Evolutionary conservation across 1,140 invertebrate genomes (phyloP), one percentile per base, ranked within the genome.

Genomic region (Drosophila nasuta): DNA sequence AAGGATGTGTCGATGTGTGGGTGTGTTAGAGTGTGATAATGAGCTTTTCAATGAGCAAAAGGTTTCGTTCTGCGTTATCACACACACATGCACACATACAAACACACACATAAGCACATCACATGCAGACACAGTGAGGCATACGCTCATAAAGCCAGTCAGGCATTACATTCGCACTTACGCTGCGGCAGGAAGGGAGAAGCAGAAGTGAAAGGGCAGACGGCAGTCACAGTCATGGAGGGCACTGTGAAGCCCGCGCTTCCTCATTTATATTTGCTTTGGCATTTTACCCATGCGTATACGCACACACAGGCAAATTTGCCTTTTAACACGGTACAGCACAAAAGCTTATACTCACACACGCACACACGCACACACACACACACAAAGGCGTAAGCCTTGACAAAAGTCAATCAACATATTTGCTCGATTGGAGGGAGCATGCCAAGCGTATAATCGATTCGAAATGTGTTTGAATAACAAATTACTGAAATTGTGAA

Each of bases 351-450:
- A 33, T 6, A 35, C 33, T 48, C 54, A 58, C 10, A 33, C 25
- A 58, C 25, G 28, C 11, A 46, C 48, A 52, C 33, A 62, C 43
- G 35, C 13, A 66, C 30, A 48, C 49, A 67, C 51, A 41, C 28
- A 25, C 41, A 46, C 13, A 62, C 57, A 58, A 45, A 25, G 46
- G 43, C 65, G 57, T 75, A 73, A 81, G 85, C 85, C 81, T 81
- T 89, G 81, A 89, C 85, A 88, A 88, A 85, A 88, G 85, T 88
- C 85, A 88, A 88, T 88, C 85, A 88, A 82, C 85, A 89, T 88
- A 88, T 88, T 88, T 88, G 77, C 85, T 81, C 85, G 77, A 81
- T 88, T 89, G 81, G 67, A 67, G 78, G 81, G 78, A 89, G 85
- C 81, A 89, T 81, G 85, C 81, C 74, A 75, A 75, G 86, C 85